Conservation (phyloP, 1,140 invertebrate genomes). For the Laodelphax striatellus region DNA sequence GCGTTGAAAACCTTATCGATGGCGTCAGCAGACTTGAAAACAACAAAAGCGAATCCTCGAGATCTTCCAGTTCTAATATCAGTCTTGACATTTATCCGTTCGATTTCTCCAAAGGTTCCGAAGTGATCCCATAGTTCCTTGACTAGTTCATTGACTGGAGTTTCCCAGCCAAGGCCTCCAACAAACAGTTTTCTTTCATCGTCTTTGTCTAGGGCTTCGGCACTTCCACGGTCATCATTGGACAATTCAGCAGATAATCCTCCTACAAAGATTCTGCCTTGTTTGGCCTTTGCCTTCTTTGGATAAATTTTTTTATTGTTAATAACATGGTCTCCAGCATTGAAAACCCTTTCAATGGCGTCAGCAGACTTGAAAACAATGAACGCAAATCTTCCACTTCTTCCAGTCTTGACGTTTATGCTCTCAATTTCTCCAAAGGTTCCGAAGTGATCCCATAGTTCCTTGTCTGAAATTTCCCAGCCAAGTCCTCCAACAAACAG, state of each 20-base stretch:
- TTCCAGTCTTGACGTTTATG: slow-evolving; percentile 48
- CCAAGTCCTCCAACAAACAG: slow-evolving; percentile 94
- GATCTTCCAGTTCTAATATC: slow-evolving; percentile 49
- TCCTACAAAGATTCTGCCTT: slow-evolving; percentile 92
- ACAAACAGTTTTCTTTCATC: too few relatives aligned
- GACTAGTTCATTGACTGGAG: too few relatives aligned
- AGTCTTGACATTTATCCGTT: slow-evolving; percentile 49
- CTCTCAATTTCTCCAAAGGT: slow-evolving; percentile 65
- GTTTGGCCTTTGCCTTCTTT: slow-evolving; percentile 85
- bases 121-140: slow-evolving; percentile 80
- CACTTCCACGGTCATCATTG: too few relatives aligned
- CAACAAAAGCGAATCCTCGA: slow-evolving; percentile 68
- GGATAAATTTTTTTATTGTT: slow-evolving; percentile 91
- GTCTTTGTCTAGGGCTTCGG: too few relatives aligned
- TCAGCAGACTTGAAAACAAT: slow-evolving; percentile 84
- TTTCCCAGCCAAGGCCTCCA: too few relatives aligned
- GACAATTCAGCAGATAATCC: slow-evolving; percentile 78
- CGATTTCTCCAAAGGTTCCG: slow-evolving; percentile 47
- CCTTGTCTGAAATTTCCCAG: slow-evolving; percentile 96
- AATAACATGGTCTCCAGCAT: slow-evolving; percentile 74
- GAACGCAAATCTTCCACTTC: slow-evolving; percentile 56
- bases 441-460: slow-evolving; percentile 65
- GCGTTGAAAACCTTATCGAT: slow-evolving; percentile 76
- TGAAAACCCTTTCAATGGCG: slow-evolving; percentile 81
- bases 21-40: slow-evolving; percentile 76